phyloP scores from a whole-genome alignment of 2,888 invertebrate genomes.

The Pilophorus perplexus region DNA sequence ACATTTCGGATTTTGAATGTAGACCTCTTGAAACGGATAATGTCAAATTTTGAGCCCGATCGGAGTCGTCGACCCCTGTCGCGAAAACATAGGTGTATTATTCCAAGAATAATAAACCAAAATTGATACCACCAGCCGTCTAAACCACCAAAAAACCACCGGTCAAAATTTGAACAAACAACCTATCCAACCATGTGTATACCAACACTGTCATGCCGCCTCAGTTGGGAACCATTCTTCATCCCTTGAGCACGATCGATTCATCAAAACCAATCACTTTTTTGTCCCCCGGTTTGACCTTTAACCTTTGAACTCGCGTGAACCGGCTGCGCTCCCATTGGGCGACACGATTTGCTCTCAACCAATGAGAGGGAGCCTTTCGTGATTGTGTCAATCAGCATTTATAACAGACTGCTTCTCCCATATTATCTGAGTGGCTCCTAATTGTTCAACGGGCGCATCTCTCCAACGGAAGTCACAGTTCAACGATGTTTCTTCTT shows the following conservation, averaged over 20 bases:
- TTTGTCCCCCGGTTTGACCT: conserved; percentile 26
- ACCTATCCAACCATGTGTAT: too few relatives aligned
- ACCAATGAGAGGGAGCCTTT: not conserved
- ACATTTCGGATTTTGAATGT: too few relatives aligned
- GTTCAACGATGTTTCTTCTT: not conserved
- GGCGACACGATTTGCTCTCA: not conserved
- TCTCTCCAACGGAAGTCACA: not conserved
- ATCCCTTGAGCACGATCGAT: not conserved
- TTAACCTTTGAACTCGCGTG: conserved; percentile 29
- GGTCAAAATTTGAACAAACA: too few relatives aligned
- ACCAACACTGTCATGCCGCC: too few relatives aligned
- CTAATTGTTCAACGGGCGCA: conserved; percentile 12
- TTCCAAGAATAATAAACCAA: too few relatives aligned
- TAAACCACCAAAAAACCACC: too few relatives aligned
- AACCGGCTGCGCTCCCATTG: conserved; percentile 7
- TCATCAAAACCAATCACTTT: not conserved
- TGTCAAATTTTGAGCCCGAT: too few relatives aligned
- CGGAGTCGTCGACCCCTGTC: too few relatives aligned
- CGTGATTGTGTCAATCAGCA: conserved; percentile 27
- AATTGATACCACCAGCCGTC: too few relatives aligned
- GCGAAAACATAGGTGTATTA: too few relatives aligned
- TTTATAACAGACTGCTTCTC: not conserved
- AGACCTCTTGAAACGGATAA: too few relatives aligned
- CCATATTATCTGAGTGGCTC: not conserved
- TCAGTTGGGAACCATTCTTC: too few relatives aligned